Conservation (phyloP, 2,888 invertebrate genomes). For the Rutpela maculata region DNA sequence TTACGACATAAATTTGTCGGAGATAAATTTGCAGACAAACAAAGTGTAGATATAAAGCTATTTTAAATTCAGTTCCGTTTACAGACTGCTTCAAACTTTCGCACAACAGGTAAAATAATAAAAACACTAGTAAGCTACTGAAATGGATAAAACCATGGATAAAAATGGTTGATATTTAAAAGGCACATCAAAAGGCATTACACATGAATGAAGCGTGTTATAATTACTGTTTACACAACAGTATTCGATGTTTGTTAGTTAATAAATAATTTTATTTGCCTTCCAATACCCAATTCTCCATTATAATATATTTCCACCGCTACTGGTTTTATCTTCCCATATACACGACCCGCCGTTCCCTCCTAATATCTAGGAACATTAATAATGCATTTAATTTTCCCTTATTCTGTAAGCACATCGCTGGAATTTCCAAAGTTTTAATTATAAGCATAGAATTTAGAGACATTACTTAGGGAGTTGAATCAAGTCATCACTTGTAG, state of each 20-base stretch:
- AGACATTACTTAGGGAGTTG: conserved; percentile 56
- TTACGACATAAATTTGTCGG: neutral
- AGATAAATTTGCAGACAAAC: neutral
- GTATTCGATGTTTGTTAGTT: conserved; percentile 59
- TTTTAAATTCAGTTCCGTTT: neutral
- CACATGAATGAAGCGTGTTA: conserved; percentile 57
- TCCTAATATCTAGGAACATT: conserved; percentile 46
- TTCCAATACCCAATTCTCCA: conserved; percentile 57
- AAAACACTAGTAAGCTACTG: conserved; percentile 26
- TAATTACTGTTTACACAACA: conserved; percentile 59
- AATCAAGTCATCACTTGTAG: neutral
- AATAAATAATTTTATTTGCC: conserved; percentile 61
- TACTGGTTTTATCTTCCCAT: conserved; percentile 48
- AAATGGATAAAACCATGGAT: conserved; percentile 32
- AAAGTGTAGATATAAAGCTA: neutral
- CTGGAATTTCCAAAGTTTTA: conserved; percentile 65
- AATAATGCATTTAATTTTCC: conserved; percentile 70
- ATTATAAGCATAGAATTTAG: conserved; percentile 63
- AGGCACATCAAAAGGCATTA: conserved; percentile 59
- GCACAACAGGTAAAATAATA: neutral
- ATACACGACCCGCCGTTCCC: conserved; percentile 36
- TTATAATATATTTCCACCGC: conserved; percentile 50
- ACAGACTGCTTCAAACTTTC: neutral
- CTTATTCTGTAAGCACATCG: conserved; percentile 63
- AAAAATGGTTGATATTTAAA: conserved; percentile 43